A percentile compares a stretch with the other conserved stretches of the same genome.
Conservation (phyloP, 1,140 invertebrate genomes). For the Pseudomyrmex pallidus region DNA sequence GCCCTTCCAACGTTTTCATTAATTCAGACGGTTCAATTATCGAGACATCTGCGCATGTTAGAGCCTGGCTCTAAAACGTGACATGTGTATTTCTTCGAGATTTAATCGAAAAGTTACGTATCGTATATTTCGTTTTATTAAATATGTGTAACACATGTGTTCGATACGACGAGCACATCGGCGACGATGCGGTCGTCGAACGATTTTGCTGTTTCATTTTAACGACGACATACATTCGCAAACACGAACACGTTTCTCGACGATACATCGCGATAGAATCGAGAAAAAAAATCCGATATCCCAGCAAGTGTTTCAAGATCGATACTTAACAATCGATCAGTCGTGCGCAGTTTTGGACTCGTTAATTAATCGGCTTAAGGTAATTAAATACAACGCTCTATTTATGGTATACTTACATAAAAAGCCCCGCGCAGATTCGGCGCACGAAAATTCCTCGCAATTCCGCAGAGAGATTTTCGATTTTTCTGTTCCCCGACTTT, state of each 20-base stretch:
- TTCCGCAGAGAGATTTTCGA: neutral
- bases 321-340: constrained; percentile 46
- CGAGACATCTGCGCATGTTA: too few relatives aligned
- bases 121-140: too few relatives aligned
- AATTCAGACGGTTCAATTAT: too few relatives aligned
- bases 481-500: too few relatives aligned
- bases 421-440: constrained; percentile 46
- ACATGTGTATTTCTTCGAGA: too few relatives aligned
- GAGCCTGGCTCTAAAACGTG: too few relatives aligned
- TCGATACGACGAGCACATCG: neutral
- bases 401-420: constrained; percentile 11
- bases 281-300: constrained; percentile 4
- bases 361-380: constrained; percentile 42
- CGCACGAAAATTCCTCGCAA: neutral
- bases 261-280: neutral
- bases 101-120: too few relatives aligned
- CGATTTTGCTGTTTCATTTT: neutral
- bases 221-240: constrained; percentile 14
- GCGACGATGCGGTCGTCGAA: neutral
- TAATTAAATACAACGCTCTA: constrained; percentile 35
- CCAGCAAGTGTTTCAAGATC: constrained; percentile 10
- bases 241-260: neutral
- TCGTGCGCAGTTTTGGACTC: constrained; percentile 35
- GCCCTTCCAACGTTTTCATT: constrained; percentile 4
- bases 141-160: neutral